These are phyloP conservation scores for Lottia scabra DNA, from an alignment of 2,888 invertebrate species.

Conservation along the genomic window DNA sequence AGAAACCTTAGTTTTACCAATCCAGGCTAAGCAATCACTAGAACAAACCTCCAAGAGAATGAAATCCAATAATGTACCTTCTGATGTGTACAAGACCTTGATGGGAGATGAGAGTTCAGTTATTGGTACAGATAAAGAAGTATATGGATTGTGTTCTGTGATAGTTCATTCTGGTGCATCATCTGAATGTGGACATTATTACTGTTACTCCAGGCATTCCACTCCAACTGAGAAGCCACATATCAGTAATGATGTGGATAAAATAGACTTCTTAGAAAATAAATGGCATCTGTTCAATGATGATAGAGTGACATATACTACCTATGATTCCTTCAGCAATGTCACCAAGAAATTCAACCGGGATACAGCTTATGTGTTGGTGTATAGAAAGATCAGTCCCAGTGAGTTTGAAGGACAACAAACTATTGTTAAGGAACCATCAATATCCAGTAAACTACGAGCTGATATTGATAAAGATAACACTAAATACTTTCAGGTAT, in stretches of 20 bases:
- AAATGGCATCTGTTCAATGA: conserved; percentile 88
- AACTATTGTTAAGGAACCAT: background rate
- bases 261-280: conserved; percentile 67
- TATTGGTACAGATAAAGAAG: conserved; percentile 60
- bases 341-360: conserved; percentile 72
- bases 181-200: conserved; percentile 89
- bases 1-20: conserved; percentile 61
- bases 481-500: conserved; percentile 49
- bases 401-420: conserved; percentile 16
- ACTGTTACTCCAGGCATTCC: conserved; percentile 77
- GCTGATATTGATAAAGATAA: conserved; percentile 53
- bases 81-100: conserved; percentile 7
- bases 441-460: conserved; percentile 45
- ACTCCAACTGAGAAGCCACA: conserved; percentile 37
- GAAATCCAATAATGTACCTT: background rate
- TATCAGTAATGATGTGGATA: conserved; percentile 36
- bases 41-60: too few species aligned
- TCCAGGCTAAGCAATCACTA: conserved; percentile 20
- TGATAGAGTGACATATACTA: conserved; percentile 74
- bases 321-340: conserved; percentile 52
- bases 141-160: conserved; percentile 83
- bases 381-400: conserved; percentile 73
- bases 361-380: conserved; percentile 86
- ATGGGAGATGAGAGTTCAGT: conserved; percentile 25
- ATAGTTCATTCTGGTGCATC: conserved; percentile 87